Evolutionary conservation across 2,888 invertebrate genomes (phyloP), one percentile per base, ranked within the genome.

Genomic region (Eupithecia inturbata): DNA sequence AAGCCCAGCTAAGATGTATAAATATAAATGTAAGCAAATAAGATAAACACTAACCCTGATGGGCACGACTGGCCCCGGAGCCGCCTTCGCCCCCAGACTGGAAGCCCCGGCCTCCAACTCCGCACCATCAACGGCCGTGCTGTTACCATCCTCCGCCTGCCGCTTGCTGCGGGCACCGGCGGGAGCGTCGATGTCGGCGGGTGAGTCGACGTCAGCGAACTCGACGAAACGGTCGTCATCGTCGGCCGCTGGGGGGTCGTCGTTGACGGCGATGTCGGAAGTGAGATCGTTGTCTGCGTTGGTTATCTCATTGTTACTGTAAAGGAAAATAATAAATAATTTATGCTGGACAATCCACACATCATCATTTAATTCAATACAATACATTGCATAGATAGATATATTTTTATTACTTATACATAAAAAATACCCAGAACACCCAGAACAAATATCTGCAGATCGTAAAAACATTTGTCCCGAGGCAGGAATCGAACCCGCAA

Each of bases 181-280:
- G 49, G n/a, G 14, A 16, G 60, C 4, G n/a, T 36, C 36, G 36
- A 41, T 41, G 22, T 36, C 39, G 36, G 14, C 39, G 66, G 63
- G 63, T 10, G 63, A 19, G 7, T 60, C 28, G 4, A 28, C 28
- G 28, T 60, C 64, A 10, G 80, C 79, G 5, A 77, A 67, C 45
- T 73, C 67, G 49, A 36, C 53, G 10, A 68, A 33, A 4, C 4
- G 39, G 39, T 39, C 33, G 12, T 81, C 72, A 0, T 80, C 49
- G 19, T 57, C 77, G 75, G 87, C 87, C 49, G 88, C 82, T 0
- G 73, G 80, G 5, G 19, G 36, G 57, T 57, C 28, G 45, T 71
- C 77, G 75, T 87, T 88, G 53, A 88, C 83, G 0, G 75, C 80
- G 6, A 85, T 69, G 49, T 89, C 89, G 14, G 36, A 39, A 5